Evolutionary conservation across 2,113 vertebrate genomes (phyloP), one percentile per base, ranked within the genome.

Genomic region (Chaetura pelagica): DNA sequence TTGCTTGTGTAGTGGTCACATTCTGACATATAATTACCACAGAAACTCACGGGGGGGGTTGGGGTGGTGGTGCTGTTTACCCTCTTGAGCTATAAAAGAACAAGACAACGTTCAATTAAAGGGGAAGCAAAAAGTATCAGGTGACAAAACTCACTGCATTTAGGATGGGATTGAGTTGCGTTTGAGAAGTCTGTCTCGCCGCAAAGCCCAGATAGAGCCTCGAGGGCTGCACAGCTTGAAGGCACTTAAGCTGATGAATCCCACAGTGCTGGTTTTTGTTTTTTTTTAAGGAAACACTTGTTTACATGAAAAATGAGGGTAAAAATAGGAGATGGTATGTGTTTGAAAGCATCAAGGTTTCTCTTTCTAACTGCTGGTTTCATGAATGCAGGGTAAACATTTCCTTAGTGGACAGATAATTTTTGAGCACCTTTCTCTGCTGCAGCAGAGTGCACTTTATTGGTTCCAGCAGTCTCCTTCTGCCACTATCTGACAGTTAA

Each of bases 1-100:
- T 94, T 91, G 69, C 76, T 78, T 93, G 52, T 92, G 73, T 92
- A 94, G 93, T 97, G 93, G 91, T 93, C 93, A 94, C 89, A 57
- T 68, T 40, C 38, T 71, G 88, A 40, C 84, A 57, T 89, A 57
- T 72, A 94, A 92, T 94, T 86, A 92, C 69, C 80, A 87, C 93
- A 95, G 94, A 95, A 97, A 95, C 94, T 94, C 6, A 2, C 27
- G 8, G 49, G 8, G 29, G 19, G n/a, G 15, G 8, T 42, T 7
- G 24, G 20, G n/a, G 18, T 7, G 49, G 7, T 85, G 78, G 88
- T 97, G 11, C 15, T 90, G 66, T 94, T 97, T 94, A 93, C 59
- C 62, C 83, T 91, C 75, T 93, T 82, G 40, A 91, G 55, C 92
- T 91, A 81, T 84, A 81, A 84, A 93, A 89, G 78, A 94, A 92